A percentile compares a stretch with the other conserved stretches of the same genome.
These are phyloP conservation scores for Falco novaeseelandiae DNA, from an alignment of 2,797 vertebrate genomes.

Conservation along the genomic window DNA sequence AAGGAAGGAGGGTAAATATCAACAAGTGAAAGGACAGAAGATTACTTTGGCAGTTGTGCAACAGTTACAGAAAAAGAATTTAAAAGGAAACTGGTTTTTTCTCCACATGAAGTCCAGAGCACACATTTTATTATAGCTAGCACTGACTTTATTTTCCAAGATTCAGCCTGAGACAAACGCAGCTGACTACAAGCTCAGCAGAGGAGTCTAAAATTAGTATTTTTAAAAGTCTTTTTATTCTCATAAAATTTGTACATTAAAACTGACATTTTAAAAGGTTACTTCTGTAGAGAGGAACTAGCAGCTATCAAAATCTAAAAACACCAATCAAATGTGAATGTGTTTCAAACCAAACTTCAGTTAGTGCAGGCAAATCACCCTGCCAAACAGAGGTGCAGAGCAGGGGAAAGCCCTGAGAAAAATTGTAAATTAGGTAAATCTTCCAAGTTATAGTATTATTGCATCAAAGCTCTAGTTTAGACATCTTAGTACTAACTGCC, in stretches of 20 bases:
- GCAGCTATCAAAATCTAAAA: slow-evolving; percentile 60
- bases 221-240: slow-evolving; percentile 59
- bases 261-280: slow-evolving; percentile 75
- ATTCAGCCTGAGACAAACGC: slow-evolving; percentile 63
- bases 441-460: neutral
- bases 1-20: slow-evolving; percentile 42
- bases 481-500: neutral
- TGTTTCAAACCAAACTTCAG: slow-evolving; percentile 4
- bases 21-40: slow-evolving; percentile 53
- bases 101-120: slow-evolving; percentile 37
- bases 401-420: neutral
- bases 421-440: slow-evolving; percentile 1
- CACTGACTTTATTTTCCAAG: slow-evolving; percentile 63
- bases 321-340: slow-evolving; percentile 52
- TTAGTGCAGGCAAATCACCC: neutral
- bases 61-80: slow-evolving; percentile 52
- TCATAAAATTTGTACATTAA: slow-evolving; percentile 75
- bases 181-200: slow-evolving; percentile 67
- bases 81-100: slow-evolving; percentile 37
- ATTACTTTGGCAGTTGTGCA: slow-evolving; percentile 11
- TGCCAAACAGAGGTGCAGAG: neutral
- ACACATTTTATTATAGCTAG: slow-evolving; percentile 61
- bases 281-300: slow-evolving; percentile 60
- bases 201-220: slow-evolving; percentile 68
- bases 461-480: slow-evolving; percentile 2